Conservation (phyloP, 1,140 invertebrate species). For the Lepidurus couesii region DNA sequence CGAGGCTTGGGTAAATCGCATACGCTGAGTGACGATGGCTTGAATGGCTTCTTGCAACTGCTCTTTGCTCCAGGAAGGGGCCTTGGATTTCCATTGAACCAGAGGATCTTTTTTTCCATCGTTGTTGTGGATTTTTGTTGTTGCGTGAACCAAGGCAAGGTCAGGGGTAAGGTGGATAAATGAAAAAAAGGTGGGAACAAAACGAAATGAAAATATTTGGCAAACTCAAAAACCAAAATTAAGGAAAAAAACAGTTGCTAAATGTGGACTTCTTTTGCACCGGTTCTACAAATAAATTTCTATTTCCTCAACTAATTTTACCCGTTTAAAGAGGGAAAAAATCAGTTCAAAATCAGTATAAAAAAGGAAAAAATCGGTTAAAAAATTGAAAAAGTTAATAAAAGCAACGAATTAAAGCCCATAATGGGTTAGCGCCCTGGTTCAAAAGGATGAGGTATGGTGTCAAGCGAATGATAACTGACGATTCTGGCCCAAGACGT, state of each 20-base stretch:
- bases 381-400: no score
- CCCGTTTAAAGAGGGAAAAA: no score
- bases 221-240: not conserved
- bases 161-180: constrained; percentile 16
- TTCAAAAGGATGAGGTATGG: no score
- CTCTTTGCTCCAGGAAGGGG: constrained; percentile 66
- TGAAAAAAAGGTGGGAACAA: not conserved
- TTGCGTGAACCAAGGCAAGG: not conserved
- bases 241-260: not conserved
- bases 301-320: no score
- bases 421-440: no score
- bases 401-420: no score
- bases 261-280: not conserved
- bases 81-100: constrained; percentile 51
- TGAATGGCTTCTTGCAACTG: constrained; percentile 68
- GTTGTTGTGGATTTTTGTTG: not conserved
- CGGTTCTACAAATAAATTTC: no score
- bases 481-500: no score
- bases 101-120: constrained; percentile 36
- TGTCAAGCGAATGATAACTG: no score
- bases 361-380: no score
- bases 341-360: no score
- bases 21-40: constrained; percentile 64
- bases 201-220: not conserved
- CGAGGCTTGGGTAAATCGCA: constrained; percentile 69